A percentile compares a stretch with the other conserved stretches of the same genome.
Evolutionary conservation across 1,140 invertebrate genomes (phyloP).

Genomic region (Metopolophium dirhodum): DNA sequence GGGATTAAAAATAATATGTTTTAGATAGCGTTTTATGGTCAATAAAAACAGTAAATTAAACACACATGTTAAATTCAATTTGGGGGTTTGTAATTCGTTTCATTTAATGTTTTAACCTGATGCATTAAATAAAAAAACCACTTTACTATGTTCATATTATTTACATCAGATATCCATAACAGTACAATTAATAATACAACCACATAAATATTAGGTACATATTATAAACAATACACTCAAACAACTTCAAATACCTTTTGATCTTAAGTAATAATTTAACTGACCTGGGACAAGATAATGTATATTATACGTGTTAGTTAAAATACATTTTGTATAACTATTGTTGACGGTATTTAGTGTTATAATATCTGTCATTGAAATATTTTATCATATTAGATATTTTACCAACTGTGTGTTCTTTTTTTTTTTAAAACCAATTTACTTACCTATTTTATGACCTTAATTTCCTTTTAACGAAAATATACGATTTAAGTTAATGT

Average conservation of each 20-base stretch:
- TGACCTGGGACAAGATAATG: background rate
- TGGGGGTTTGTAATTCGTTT: slow-evolving; percentile 17
- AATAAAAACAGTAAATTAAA: background rate
- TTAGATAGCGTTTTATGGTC: background rate
- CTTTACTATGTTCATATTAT: background rate
- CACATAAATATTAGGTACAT: background rate
- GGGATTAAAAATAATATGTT: background rate
- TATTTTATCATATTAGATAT: background rate
- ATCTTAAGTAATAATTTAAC: slow-evolving; percentile 3
- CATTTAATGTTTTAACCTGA: background rate
- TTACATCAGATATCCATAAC: background rate
- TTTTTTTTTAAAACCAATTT: background rate
- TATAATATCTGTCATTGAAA: background rate
- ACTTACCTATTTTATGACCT: background rate
- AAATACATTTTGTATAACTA: background rate
- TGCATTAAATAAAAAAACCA: background rate
- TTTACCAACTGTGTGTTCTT: background rate
- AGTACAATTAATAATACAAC: background rate
- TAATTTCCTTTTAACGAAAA: background rate
- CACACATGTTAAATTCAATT: background rate
- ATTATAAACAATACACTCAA: background rate
- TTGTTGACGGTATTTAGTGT: background rate
- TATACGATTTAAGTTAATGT: background rate
- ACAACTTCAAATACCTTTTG: background rate
- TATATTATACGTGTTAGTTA: background rate